Evolutionary conservation across 2,113 vertebrate species (phyloP).

Genomic region (Platysternon megacephalum): DNA sequence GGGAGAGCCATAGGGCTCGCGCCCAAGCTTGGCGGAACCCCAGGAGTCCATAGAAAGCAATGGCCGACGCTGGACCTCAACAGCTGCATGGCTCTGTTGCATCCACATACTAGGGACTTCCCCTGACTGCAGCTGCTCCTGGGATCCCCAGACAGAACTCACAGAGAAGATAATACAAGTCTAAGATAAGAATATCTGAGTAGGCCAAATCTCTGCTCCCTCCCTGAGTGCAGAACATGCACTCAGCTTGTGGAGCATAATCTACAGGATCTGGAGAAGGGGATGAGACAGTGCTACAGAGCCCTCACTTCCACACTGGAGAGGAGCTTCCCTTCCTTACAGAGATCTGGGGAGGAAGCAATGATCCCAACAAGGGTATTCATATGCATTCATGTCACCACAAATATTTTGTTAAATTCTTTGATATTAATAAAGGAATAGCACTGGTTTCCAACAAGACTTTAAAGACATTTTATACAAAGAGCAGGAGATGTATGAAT

Average conservation of each 20-base stretch:
- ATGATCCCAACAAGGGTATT: rapidly evolving
- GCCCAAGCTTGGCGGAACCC: not conserved
- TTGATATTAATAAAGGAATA: not conserved
- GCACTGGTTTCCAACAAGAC: not conserved
- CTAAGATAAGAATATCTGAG: not conserved
- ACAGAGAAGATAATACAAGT: not conserved
- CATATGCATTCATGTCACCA: not conserved
- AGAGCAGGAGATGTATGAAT: not conserved
- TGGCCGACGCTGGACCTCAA: not conserved
- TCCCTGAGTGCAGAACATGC: not conserved
- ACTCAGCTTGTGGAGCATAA: not conserved
- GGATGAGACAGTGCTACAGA: not conserved
- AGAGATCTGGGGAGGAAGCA: not conserved
- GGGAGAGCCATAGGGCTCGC: not conserved
- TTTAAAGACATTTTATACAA: not conserved
- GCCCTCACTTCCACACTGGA: not conserved
- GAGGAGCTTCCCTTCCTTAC: not conserved
- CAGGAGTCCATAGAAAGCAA: not conserved
- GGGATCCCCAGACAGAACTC: not conserved
- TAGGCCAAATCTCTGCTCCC: not conserved
- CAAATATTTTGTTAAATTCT: not conserved
- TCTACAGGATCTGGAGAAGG: rapidly evolving
- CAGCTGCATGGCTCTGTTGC: not conserved
- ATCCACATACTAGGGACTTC: not conserved
- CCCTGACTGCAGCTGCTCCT: not conserved